These are phyloP conservation scores for Aquatica leii DNA, from an alignment of 2,888 invertebrate genomes.

Conservation along the genomic window DNA sequence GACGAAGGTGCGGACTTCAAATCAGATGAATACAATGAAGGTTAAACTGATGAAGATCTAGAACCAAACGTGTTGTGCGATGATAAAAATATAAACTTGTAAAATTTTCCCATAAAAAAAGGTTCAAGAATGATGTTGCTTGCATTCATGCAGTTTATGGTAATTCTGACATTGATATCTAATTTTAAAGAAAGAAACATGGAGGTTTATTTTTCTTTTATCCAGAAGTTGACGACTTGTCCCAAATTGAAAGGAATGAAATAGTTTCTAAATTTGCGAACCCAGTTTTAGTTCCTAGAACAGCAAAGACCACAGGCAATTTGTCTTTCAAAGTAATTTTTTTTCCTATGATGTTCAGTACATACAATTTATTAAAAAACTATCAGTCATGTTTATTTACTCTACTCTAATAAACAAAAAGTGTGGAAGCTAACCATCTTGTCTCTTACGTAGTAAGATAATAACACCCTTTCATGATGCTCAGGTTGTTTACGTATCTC, in stretches of 20 bases:
- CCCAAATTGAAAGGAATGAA: conserved; percentile 1
- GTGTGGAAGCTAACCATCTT: too few relatives aligned
- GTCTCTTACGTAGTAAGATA: too few relatives aligned
- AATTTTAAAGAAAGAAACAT: neutral
- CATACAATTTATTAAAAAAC: too few relatives aligned
- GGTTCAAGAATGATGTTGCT: neutral
- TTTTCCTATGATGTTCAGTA: neutral
- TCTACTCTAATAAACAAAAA: too few relatives aligned
- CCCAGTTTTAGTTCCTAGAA: neutral
- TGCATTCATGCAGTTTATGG: neutral
- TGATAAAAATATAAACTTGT: neutral
- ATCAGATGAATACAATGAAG: conserved; percentile 2
- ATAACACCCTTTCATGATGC: too few relatives aligned
- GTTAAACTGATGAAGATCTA: neutral
- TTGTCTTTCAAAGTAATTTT: neutral
- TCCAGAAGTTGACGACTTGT: neutral
- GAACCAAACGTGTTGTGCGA: neutral
- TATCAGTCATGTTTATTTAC: too few relatives aligned
- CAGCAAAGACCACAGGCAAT: neutral
- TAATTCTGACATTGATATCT: neutral
- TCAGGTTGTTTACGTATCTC: too few relatives aligned
- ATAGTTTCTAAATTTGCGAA: conserved; percentile 8
- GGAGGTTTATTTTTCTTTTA: neutral
- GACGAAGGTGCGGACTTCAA: too few relatives aligned
- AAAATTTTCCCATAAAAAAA: neutral